A percentile compares a stretch with the other conserved stretches of the same genome.
These are phyloP conservation scores for Lemur catta DNA, from an alignment of 2,797 vertebrate species.

Conservation along the genomic window DNA sequence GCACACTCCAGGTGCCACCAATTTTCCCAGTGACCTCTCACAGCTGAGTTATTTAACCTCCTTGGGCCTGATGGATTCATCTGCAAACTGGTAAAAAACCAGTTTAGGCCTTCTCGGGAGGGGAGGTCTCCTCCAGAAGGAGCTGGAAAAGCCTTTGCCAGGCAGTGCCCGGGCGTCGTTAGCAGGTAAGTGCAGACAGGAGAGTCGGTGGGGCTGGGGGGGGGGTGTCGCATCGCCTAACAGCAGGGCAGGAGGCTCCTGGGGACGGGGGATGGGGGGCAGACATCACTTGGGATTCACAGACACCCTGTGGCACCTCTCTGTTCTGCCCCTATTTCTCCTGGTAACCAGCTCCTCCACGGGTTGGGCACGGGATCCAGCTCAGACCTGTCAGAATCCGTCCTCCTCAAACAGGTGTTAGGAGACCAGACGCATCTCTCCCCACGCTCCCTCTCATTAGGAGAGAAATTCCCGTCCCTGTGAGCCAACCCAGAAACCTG, in stretches of 20 bases:
- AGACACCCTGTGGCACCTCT: not conserved
- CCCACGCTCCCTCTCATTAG: not conserved
- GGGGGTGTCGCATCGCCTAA: fast-evolving
- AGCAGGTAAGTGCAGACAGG: not conserved
- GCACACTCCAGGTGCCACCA: fast-evolving
- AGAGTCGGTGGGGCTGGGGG: fast-evolving
- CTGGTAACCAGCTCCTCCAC: not conserved
- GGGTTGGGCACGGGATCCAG: not conserved
- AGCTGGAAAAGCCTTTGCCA: not conserved
- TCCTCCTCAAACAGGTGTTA: not conserved
- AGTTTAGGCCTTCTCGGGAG: not conserved
- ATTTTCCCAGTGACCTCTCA: not conserved
- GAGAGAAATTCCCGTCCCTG: not conserved
- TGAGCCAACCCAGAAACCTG: not conserved
- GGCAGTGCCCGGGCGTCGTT: not conserved
- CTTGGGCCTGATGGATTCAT: not conserved
- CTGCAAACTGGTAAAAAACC: not conserved
- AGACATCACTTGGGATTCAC: not conserved
- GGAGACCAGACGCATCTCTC: not conserved
- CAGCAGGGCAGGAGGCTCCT: not conserved
- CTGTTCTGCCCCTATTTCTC: not conserved
- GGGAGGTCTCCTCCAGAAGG: not conserved
- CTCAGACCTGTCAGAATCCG: not conserved
- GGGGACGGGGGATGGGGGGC: not conserved
- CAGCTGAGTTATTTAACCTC: not conserved